These are phyloP conservation scores for Chelonus insularis DNA, from an alignment of 1,140 invertebrate genomes.

Conservation along the genomic window DNA sequence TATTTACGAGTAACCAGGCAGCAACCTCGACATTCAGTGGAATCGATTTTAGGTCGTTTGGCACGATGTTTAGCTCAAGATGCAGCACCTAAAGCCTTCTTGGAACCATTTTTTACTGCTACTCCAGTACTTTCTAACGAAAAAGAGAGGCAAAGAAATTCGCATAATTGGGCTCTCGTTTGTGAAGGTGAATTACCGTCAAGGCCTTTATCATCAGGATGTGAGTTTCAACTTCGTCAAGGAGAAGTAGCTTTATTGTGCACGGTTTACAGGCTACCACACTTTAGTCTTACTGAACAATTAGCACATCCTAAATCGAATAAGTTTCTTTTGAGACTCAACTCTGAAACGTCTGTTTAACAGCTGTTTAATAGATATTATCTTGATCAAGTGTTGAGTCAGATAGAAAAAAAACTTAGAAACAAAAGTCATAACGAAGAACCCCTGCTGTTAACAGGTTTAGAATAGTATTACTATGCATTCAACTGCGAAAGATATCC, in stretches of 20 bases:
- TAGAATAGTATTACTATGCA: too few relatives aligned
- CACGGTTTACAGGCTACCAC: slow-evolving; percentile 80
- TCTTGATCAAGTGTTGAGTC: background rate
- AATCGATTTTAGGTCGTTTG: slow-evolving; percentile 85
- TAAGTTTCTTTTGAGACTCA: slow-evolving; percentile 91
- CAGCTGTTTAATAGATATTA: background rate
- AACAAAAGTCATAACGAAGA: background rate
- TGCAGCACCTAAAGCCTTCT: slow-evolving; percentile 88
- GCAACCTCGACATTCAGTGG: slow-evolving; percentile 92
- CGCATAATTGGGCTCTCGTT: slow-evolving; percentile 91
- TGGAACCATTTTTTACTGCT: slow-evolving; percentile 84
- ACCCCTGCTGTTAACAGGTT: background rate
- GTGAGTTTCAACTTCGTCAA: slow-evolving; percentile 89
- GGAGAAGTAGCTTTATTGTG: slow-evolving; percentile 92
- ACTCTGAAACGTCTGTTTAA: slow-evolving; percentile 96
- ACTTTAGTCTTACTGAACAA: slow-evolving; percentile 93
- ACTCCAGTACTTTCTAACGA: slow-evolving; percentile 80
- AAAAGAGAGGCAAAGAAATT: slow-evolving; percentile 70
- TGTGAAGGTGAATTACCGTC: slow-evolving; percentile 85
- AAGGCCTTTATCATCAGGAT: slow-evolving; percentile 77
- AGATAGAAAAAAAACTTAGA: background rate
- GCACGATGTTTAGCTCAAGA: slow-evolving; percentile 90
- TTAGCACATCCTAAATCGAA: slow-evolving; percentile 94
- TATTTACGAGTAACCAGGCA: slow-evolving; percentile 93
- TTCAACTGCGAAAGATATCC: too few relatives aligned